phyloP scores from a whole-genome alignment of 2,113 vertebrate genomes.

The Osmerus eperlanus region DNA sequence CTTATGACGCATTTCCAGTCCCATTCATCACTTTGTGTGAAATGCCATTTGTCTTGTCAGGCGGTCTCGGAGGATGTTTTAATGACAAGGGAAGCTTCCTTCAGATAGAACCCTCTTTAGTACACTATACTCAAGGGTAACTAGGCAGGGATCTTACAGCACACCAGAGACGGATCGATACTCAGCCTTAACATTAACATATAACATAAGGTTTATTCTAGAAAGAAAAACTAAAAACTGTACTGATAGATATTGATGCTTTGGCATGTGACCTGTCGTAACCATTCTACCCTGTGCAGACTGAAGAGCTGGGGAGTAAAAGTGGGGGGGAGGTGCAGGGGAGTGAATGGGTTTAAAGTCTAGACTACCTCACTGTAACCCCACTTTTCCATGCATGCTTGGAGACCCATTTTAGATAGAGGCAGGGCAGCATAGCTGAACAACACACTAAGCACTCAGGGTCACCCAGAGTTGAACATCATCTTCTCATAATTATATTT shows the following conservation, averaged over 20 bases:
- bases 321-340: slow-evolving; percentile 11
- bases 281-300: slow-evolving; percentile 41
- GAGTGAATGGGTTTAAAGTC: slow-evolving; percentile 21
- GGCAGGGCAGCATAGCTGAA: slow-evolving; percentile 57
- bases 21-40: slow-evolving; percentile 62
- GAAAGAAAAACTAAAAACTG: slow-evolving; percentile 2
- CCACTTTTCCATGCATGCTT: slow-evolving; percentile 57
- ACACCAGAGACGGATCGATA: slow-evolving; percentile 66
- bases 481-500: slow-evolving; percentile 81
- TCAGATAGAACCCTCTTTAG: slow-evolving; percentile 62
- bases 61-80: slow-evolving; percentile 64
- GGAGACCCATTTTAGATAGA: slow-evolving; percentile 67
- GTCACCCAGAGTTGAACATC: slow-evolving; percentile 80
- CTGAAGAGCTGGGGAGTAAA: background rate
- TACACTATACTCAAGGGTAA: slow-evolving; percentile 57
- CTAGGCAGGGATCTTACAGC: slow-evolving; percentile 29
- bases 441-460: slow-evolving; percentile 65
- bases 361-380: slow-evolving; percentile 42
- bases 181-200: slow-evolving; percentile 51
- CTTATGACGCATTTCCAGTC: slow-evolving; percentile 42
- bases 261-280: slow-evolving; percentile 10
- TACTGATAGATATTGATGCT: slow-evolving; percentile 29
- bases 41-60: slow-evolving; percentile 69
- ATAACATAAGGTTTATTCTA: slow-evolving; percentile 35
- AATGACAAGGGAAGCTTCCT: slow-evolving; percentile 68